These are phyloP conservation scores for Temnothorax nylanderi DNA, from an alignment of 1,140 invertebrate genomes.

Conservation along the genomic window DNA sequence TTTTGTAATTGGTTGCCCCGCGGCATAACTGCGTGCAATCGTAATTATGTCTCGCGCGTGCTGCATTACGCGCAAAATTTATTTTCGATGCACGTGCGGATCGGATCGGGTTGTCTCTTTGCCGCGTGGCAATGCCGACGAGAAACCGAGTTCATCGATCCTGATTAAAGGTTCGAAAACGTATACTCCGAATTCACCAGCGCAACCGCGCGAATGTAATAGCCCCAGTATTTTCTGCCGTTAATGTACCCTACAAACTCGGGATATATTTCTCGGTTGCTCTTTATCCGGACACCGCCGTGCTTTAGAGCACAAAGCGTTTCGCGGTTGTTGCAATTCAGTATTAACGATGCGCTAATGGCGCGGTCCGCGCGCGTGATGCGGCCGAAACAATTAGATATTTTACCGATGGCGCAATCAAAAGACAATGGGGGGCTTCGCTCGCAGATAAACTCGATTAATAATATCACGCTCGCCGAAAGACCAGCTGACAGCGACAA, in stretches of 20 bases:
- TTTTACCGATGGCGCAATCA: constrained; percentile 52
- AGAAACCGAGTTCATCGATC: constrained; percentile 23
- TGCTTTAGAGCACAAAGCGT: constrained; percentile 50
- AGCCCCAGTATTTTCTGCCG: constrained; percentile 42
- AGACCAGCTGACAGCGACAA: constrained; percentile 18
- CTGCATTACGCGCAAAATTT: constrained; percentile 49
- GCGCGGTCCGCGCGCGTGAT: constrained; percentile 21
- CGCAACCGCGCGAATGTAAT: constrained; percentile 38
- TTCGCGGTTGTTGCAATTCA: constrained; percentile 52
- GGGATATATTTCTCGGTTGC: constrained; percentile 55
- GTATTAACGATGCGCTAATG: constrained; percentile 60
- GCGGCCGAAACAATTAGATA: constrained; percentile 52
- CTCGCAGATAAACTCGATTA: constrained; percentile 48
- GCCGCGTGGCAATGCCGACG: too few relatives aligned
- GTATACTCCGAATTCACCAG: constrained; percentile 28
- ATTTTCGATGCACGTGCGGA: constrained; percentile 17
- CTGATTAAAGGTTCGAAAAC: constrained; percentile 59
- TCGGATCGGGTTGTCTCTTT: neutral
- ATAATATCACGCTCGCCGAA: constrained; percentile 41
- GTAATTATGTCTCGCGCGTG: constrained; percentile 48
- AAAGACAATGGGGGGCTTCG: constrained; percentile 45
- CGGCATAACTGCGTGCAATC: constrained; percentile 48
- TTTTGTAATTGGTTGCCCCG: constrained; percentile 44
- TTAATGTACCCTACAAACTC: constrained; percentile 55
- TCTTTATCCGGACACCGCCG: constrained; percentile 25